Base-by-base conservation (phyloP, 1,140 invertebrate species). In the Portunus trituberculatus region DNA sequence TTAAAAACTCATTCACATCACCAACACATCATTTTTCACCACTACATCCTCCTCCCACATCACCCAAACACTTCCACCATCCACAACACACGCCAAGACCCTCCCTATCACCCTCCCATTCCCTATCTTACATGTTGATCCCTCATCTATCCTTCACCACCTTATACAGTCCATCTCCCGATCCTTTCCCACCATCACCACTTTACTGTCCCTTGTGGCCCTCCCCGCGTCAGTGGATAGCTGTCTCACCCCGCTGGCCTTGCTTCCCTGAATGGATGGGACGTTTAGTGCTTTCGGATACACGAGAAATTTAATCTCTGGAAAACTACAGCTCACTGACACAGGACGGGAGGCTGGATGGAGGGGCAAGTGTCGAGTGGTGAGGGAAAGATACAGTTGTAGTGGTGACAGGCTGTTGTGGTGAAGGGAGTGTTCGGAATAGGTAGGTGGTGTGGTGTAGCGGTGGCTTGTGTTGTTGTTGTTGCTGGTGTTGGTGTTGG, bases 241-340 rank as follows among this genome's bases (percentile, higher is more conserved):
- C 52, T 8, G 67, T 25, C 67, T n/a, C 67, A 25, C n/a, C 67
- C 67, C 67, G 20, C 16, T 59, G 16, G 10, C 67, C 67, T 76
- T n/a, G 67, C 67, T 76, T 12, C 25, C 67, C 67, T 76, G 10
- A 76, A 76, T 76, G 67, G 67, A 76, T 76, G 67, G 16, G 67
- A 76, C 67, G 67, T 76, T 76, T 76, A 76, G 7, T 76, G 67
- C 67, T 76, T 76, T 76, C 67, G 67, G 25, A 76, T 76, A 76
- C 67, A 76, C 67, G 67, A 76, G 20, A 76, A 76, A 76, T 76
- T 76, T 76, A 76, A 76, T 76, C 67, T 76, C 67, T 76, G 67
- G 67, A n/a, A 76, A 76, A 76, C 67, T 76, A 76, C 67, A 76
- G 67, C 67, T 20, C 67, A 76, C 20, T n/a, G 67, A 76, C 67